Conservation (phyloP, 2,888 invertebrate species). For the Trichogramma dendrolimi region DNA sequence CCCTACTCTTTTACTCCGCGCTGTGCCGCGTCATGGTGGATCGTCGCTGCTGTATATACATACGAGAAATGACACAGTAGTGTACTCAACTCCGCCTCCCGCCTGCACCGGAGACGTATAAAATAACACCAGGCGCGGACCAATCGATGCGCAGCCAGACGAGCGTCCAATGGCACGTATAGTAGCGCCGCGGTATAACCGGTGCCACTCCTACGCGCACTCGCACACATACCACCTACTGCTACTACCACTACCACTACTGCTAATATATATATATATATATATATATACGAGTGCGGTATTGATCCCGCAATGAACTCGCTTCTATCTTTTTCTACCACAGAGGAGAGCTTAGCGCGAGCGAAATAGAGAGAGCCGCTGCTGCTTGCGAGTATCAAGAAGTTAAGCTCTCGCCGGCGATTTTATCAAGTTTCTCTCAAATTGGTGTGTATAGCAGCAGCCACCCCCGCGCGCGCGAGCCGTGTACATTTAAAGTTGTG, state of each 20-base stretch:
- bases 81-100: constrained; percentile 42
- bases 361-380: neutral
- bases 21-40: too few relatives aligned
- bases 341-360: too few relatives aligned
- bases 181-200: constrained; percentile 11
- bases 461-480: too few relatives aligned
- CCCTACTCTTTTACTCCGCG: too few relatives aligned
- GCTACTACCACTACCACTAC: too few relatives aligned
- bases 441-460: too few relatives aligned
- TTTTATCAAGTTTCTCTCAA: neutral
- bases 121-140: constrained; percentile 30
- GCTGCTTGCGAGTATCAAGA: constrained; percentile 43
- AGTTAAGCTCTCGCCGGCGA: constrained; percentile 31
- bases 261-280: too few relatives aligned
- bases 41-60: too few relatives aligned
- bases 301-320: constrained; percentile 53
- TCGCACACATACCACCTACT: neutral
- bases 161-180: constrained; percentile 45
- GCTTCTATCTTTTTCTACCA: constrained; percentile 21
- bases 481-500: neutral
- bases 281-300: constrained; percentile 29
- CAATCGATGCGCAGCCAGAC: constrained; percentile 33
- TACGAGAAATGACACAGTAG: too few relatives aligned
- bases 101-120: constrained; percentile 37
- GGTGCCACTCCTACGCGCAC: constrained; percentile 48